Base-by-base conservation (phyloP, 2,113 vertebrate genomes). In the Oplegnathus fasciatus region DNA sequence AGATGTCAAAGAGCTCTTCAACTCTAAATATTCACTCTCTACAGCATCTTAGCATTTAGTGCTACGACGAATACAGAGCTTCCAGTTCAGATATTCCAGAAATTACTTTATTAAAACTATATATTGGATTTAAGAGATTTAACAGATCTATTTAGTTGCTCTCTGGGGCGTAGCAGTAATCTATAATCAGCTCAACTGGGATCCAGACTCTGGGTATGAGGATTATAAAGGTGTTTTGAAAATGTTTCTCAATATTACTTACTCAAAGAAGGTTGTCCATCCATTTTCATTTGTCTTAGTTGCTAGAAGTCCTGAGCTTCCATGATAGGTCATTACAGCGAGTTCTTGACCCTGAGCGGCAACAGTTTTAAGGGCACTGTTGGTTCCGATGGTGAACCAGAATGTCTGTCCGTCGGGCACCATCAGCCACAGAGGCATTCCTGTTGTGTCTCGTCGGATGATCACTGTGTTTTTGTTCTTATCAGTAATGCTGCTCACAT, bases 241-340 rank as follows among this genome's bases (percentile, higher is more conserved):
- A 80, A 81, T 70, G 30, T 48, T n/a, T 80, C 32, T 80, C 37
- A 9, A 69, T 37, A 65, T 70, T 88, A 99, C 98, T 99, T 91
- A 99, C 98, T 99, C 98, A 37, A 98, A 99, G 94, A 99, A 99
- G 0, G 97, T 99, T 5, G 98, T 99, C 98, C 98, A 99, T 78
- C 98, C 98, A 1, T 99, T 97, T 92, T 99, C 98, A 80, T 98
- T 96, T 64, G 97, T 99, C 95, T 99, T 99, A 10, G 98, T 98
- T 32, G 98, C 98, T 14, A 99, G 95, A 20, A 99, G 97, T 80
- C 98, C 98, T 0, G 98, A 98, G 80, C 95, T 99, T 74, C 98
- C 97, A 0, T 99, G 98, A 88, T 99, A 99, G 0, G 98, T 99
- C 98, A 99, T 98, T 90, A 97, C 94, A 37, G 97, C 98, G 61